phyloP scores from a whole-genome alignment of 1,140 invertebrate species.

The Drosophila willistoni region DNA sequence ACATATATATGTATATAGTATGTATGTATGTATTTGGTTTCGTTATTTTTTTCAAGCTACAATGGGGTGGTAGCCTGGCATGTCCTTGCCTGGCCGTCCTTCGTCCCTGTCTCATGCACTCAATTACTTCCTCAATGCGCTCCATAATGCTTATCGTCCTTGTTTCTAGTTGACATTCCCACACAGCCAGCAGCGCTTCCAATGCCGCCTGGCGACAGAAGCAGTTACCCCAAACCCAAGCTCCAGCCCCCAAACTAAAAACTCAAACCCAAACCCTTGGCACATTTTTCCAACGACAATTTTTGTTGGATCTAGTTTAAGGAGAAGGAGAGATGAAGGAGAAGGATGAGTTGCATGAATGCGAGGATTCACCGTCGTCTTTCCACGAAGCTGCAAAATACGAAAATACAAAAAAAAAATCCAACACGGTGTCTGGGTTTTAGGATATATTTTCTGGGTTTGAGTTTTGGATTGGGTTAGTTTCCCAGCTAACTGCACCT shows the following conservation, averaged over 20 bases:
- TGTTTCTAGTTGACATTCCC: constrained; percentile 81
- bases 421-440: constrained; percentile 68
- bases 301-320: constrained; percentile 65
- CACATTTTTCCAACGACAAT: constrained; percentile 81
- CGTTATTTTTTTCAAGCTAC: constrained; percentile 33
- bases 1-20: constrained; percentile 32
- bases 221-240: neutral
- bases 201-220: constrained; percentile 34
- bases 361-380: constrained; percentile 49
- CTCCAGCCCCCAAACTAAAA: neutral
- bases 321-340: constrained; percentile 12
- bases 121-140: constrained; percentile 81
- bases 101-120: constrained; percentile 74
- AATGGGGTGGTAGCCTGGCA: constrained; percentile 25
- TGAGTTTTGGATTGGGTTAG: constrained; percentile 64
- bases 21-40: constrained; percentile 23
- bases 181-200: constrained; percentile 61
- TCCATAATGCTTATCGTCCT: constrained; percentile 81
- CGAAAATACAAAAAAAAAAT: constrained; percentile 39
- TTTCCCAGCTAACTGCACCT: constrained; percentile 59
- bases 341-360: constrained; percentile 1
- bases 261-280: constrained; percentile 59
- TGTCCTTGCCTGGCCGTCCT: constrained; percentile 58
- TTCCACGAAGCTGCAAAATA: constrained; percentile 72
- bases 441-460: constrained; percentile 48